Conservation (phyloP, 2,113 vertebrate genomes). For the Corapipo altera region DNA sequence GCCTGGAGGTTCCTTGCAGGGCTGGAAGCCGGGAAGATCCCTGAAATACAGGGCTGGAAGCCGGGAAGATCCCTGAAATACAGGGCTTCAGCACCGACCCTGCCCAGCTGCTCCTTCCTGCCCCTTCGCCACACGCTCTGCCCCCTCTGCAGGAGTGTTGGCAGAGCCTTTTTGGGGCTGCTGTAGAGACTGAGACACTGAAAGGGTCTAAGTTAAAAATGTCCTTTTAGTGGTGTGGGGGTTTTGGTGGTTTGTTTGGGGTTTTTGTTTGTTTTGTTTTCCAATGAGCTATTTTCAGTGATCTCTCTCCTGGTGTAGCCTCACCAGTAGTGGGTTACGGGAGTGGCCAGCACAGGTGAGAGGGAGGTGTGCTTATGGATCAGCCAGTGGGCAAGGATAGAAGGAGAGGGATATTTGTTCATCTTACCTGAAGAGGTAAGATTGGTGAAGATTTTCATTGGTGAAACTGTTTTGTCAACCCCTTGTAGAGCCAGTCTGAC, state of each 20-base stretch:
- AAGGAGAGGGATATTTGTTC: neutral
- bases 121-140: fast-evolving
- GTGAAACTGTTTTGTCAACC: neutral
- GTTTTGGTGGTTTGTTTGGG: neutral
- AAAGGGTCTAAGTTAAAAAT: neutral
- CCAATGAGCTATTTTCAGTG: fast-evolving
- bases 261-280: neutral
- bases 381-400: neutral
- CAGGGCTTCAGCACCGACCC: fast-evolving
- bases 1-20: neutral
- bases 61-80: fast-evolving
- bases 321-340: neutral
- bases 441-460: neutral
- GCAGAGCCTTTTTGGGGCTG: neutral
- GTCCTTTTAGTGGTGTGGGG: fast-evolving
- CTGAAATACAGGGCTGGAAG: neutral
- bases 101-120: neutral
- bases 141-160: fast-evolving
- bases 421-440: neutral
- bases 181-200: fast-evolving
- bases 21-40: neutral
- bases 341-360: neutral
- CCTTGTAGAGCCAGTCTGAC: neutral
- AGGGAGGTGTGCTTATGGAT: neutral
- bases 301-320: neutral